Evolutionary conservation across 2,888 invertebrate species (phyloP), one percentile per base, ranked within the genome.

Genomic region (Colletes collaris): DNA sequence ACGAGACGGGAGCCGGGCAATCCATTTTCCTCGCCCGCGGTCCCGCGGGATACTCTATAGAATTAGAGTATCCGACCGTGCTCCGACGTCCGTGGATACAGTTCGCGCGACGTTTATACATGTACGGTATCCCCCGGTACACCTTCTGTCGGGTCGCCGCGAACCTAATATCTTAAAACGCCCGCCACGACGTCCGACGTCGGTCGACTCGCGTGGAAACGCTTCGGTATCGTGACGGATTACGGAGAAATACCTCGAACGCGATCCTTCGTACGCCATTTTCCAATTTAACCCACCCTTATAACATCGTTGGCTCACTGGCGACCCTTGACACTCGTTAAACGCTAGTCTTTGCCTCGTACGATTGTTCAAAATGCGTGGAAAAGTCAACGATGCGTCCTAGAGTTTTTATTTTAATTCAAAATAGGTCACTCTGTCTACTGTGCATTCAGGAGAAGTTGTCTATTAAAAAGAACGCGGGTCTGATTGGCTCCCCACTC

Each of bases 41-140:
- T 86, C 81, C 67, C 86, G 7, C 2, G 79, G 79, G 82, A 86
- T 83, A 86, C 82, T 86, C 83, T 81, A 86, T 86, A 86, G 86
- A 86, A 86, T 86, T 86, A 86, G 81, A 86, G 78, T 77, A 73
- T 59, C 76, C 79, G 66, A 76, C 60, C 63, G 60, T 52, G 58
- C 78, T 65, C 70, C 60, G 65, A 49, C 19, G 27, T 46, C 44
- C 16, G 35, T 66, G 76, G 67, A 77, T 71, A 81, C 66, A 67
- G 62, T 68, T 58, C 63, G 68, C 56, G 77, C 76, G 66, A 76
- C 76, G 76, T 81, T 79, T 78, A 60, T 78, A 72, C 55, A 27
- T 56, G 64, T 63, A 68, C 49, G 11, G 11, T 16, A 10, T n/a
- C 46, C 16, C 44, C 46, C 56, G 16, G 50, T 58, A 58, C 58